Percentiles rank a stretch among this genome's conserved stretches.
Conservation (phyloP, 2,888 invertebrate genomes). For the Oscheius sp. region DNA sequence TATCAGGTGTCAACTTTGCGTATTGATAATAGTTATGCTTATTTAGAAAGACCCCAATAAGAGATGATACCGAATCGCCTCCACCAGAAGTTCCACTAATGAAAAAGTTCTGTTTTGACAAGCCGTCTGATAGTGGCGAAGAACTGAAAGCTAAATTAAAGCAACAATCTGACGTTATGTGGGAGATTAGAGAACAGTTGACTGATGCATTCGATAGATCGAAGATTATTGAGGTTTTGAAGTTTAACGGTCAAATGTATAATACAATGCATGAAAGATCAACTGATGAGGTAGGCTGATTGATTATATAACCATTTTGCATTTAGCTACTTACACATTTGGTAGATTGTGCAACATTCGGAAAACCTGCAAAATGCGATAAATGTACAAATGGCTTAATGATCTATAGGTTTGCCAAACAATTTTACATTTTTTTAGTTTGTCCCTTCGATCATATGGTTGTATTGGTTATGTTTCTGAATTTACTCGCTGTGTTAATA, state of each 20-base stretch:
- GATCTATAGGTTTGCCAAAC: constrained; percentile 32
- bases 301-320: not conserved
- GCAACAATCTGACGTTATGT: constrained; percentile 81
- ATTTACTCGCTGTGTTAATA: constrained; percentile 86
- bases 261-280: not conserved
- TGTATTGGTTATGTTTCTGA: constrained; percentile 86
- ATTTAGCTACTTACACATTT: constrained; percentile 80
- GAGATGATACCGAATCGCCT: not conserved
- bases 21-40: not conserved
- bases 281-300: not conserved
- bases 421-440: constrained; percentile 1
- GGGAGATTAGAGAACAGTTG: constrained; percentile 78
- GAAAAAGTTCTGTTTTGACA: constrained; percentile 9
- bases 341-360: constrained; percentile 88
- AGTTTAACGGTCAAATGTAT: constrained; percentile 2
- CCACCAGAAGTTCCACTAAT: constrained; percentile 10
- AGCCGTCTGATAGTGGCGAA: constrained; percentile 13
- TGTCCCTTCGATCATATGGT: constrained; percentile 78
- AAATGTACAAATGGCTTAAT: constrained; percentile 77
- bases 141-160: constrained; percentile 18
- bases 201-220: too few relatives aligned
- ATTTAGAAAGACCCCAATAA: not conserved
- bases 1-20: not conserved
- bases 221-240: not conserved
- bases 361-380: constrained; percentile 81